Conservation (phyloP, 1,140 invertebrate species). For the Theocolax elegans region DNA sequence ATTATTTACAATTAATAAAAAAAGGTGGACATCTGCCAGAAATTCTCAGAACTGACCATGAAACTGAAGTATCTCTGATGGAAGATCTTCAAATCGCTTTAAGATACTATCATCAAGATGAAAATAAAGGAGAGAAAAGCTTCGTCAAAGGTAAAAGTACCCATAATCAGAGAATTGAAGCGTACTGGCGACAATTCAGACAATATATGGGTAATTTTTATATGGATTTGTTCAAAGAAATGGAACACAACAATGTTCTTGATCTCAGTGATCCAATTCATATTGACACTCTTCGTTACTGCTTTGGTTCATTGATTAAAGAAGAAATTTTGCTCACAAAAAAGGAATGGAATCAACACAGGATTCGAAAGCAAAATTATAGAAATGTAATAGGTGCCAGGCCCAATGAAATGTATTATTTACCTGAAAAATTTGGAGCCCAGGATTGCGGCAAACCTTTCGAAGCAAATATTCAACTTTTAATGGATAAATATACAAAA, state of each 20-base stretch:
- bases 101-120: neutral
- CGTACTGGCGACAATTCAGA: neutral
- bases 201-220: neutral
- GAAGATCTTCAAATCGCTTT: too few species aligned
- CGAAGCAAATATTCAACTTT: too few species aligned
- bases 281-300: neutral
- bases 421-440: too few species aligned
- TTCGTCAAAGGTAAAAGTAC: neutral
- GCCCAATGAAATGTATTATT: neutral
- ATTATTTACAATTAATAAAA: neutral
- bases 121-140: neutral
- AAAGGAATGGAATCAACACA: neutral
- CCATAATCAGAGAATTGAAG: too few species aligned
- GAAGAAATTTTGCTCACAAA: neutral
- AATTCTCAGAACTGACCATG: neutral
- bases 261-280: neutral
- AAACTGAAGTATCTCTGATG: neutral
- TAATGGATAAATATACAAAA: too few species aligned
- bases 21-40: neutral
- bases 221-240: neutral
- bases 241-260: neutral
- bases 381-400: neutral
- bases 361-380: neutral
- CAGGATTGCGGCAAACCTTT: too few species aligned
- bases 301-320: neutral